Evolutionary conservation across 2,797 vertebrate genomes (phyloP).

Genomic region (Bovichtus variegatus): DNA sequence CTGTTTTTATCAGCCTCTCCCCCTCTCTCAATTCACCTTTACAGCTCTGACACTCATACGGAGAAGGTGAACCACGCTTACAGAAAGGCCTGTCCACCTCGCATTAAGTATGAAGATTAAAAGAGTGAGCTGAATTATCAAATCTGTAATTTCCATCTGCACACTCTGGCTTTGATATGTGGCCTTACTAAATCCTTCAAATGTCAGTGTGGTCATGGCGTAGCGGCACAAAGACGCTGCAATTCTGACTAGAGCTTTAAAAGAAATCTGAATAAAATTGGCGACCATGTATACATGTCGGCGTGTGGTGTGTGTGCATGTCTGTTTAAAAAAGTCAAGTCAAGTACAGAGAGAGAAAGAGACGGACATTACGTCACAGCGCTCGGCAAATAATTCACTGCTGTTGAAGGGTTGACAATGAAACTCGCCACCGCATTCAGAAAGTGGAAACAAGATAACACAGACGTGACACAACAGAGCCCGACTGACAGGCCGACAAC

Average conservation of each 20-base stretch:
- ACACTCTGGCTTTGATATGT: conserved; percentile 30
- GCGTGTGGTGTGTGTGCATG: not conserved
- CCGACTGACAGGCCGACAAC: not conserved
- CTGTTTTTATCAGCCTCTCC: conserved; percentile 11
- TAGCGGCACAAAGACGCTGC: conserved; percentile 15
- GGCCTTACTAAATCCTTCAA: conserved; percentile 38
- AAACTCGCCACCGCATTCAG: conserved; percentile 27
- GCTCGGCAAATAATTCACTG: conserved; percentile 50
- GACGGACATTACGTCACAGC: conserved; percentile 23
- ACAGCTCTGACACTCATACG: not conserved
- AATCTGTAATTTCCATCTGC: conserved; percentile 51
- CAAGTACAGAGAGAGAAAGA: conserved; percentile 9
- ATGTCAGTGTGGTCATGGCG: conserved; percentile 47
- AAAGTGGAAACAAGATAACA: conserved; percentile 16
- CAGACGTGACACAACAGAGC: not conserved
- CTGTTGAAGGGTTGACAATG: conserved; percentile 41
- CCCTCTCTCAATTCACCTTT: not conserved
- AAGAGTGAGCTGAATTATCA: conserved; percentile 40
- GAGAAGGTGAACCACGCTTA: conserved; percentile 37
- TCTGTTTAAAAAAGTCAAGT: conserved; percentile 18
- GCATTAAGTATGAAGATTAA: conserved; percentile 29
- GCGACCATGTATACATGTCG: not conserved
- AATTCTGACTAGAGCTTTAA: conserved; percentile 9
- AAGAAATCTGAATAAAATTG: conserved; percentile 33
- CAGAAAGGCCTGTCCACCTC: not conserved